phyloP scores from a whole-genome alignment of 2,113 vertebrate genomes.

The Heterochromis multidens region DNA sequence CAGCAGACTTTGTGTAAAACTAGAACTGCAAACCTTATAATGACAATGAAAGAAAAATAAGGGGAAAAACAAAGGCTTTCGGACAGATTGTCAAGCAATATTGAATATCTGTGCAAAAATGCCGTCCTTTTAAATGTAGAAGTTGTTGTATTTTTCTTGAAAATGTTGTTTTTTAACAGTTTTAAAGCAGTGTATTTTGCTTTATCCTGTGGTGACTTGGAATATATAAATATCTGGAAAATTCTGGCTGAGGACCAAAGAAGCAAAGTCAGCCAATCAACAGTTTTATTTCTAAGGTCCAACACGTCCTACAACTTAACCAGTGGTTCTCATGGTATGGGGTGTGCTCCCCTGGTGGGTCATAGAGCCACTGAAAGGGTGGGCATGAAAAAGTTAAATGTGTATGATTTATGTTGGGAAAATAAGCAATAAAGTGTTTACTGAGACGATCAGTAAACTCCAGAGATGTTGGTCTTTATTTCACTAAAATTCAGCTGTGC shows the following conservation, averaged over 20 bases:
- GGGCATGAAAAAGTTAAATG: neutral
- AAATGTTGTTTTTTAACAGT: neutral
- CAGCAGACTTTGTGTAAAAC: neutral
- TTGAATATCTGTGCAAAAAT: neutral
- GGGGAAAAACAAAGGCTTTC: neutral
- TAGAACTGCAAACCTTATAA: neutral
- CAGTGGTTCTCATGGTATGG: neutral
- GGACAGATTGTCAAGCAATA: neutral
- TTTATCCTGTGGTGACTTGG: neutral
- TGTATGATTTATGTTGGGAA: no score
- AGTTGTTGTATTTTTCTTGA: accelerated
- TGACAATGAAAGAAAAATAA: neutral
- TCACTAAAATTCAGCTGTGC: no score
- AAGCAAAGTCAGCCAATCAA: neutral
- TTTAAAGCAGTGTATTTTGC: neutral
- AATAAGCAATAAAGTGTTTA: no score
- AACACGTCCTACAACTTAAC: neutral
- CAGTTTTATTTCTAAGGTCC: neutral
- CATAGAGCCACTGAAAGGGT: accelerated
- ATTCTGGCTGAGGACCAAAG: neutral
- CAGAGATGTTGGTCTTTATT: no score
- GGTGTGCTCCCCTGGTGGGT: neutral
- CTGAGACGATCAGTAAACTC: no score
- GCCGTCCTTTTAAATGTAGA: neutral
- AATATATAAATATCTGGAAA: neutral